A percentile compares a stretch with the other conserved stretches of the same genome.
Conservation (phyloP, 2,888 invertebrate genomes). For the Bugulina stolonifera region DNA sequence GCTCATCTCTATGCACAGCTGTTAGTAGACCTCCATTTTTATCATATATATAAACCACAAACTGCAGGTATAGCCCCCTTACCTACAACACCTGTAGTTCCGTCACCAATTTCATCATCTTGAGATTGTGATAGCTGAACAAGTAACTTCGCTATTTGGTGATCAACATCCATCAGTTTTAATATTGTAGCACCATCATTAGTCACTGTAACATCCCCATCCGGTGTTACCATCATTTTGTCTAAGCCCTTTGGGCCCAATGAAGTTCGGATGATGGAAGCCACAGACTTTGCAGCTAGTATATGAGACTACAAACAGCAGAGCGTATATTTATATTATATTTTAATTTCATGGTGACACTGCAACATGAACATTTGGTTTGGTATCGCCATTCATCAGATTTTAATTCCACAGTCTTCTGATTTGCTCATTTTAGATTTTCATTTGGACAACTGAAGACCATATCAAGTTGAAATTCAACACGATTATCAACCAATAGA, state of each 20-base stretch:
- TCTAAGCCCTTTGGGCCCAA: conserved; percentile 93
- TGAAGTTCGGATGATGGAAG: conserved; percentile 81
- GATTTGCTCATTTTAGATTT: too few relatives aligned
- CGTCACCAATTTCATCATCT: conserved; percentile 99
- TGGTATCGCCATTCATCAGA: too few relatives aligned
- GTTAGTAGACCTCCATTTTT: too few relatives aligned
- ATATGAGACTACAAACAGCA: conserved; percentile 96
- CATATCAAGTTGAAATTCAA: too few relatives aligned
- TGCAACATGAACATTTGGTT: too few relatives aligned
- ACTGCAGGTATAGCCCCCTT: conserved; percentile 29
- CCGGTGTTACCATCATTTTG: conserved; percentile 92
- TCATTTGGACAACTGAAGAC: too few relatives aligned
- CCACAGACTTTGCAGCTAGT: conserved; percentile 87
- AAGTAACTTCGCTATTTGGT: conserved; percentile 94
- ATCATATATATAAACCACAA: background rate
- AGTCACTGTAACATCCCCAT: conserved; percentile 94
- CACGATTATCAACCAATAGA: too few relatives aligned
- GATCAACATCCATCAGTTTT: conserved; percentile 97
- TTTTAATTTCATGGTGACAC: too few relatives aligned
- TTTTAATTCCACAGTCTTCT: too few relatives aligned
- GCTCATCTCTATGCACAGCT: too few relatives aligned
- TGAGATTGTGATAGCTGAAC: conserved; percentile 97
- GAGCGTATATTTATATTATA: too few relatives aligned
- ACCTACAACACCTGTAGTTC: conserved; percentile 95
- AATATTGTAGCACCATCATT: conserved; percentile 99